These are phyloP conservation scores for Nymphicus hollandicus DNA, from an alignment of 2,113 vertebrate genomes.

Conservation along the genomic window DNA sequence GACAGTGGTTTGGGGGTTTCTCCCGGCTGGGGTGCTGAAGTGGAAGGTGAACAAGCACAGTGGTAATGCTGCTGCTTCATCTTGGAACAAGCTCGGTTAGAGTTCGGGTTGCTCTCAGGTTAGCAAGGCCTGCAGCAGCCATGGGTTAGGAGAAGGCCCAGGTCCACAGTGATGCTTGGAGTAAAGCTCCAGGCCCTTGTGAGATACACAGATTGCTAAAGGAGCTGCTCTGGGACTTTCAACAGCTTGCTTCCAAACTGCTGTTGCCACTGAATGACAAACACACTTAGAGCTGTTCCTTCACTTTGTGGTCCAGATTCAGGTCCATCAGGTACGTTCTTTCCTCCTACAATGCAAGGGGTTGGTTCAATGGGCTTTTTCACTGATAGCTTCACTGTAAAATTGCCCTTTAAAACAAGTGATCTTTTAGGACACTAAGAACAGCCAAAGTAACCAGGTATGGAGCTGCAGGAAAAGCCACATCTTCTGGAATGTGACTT, in stretches of 20 bases:
- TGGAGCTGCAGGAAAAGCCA: neutral
- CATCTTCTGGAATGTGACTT: neutral
- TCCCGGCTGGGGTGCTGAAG: neutral
- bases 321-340: neutral
- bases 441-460: neutral
- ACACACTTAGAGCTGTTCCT: neutral
- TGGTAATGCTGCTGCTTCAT: neutral
- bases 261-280: neutral
- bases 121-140: neutral
- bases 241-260: neutral
- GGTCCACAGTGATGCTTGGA: neutral
- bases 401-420: neutral
- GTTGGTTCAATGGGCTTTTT: neutral
- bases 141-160: neutral
- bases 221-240: neutral
- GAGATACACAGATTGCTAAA: neutral
- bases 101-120: neutral
- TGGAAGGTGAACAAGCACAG: neutral
- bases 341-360: neutral
- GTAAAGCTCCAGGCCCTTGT: neutral
- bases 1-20: accelerated
- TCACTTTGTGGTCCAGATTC: neutral
- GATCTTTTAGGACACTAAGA: neutral
- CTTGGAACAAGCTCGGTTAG: neutral
- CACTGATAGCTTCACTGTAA: neutral